These are phyloP conservation scores for Eolophus roseicapilla DNA, from an alignment of 2,113 vertebrate genomes.

Conservation along the genomic window DNA sequence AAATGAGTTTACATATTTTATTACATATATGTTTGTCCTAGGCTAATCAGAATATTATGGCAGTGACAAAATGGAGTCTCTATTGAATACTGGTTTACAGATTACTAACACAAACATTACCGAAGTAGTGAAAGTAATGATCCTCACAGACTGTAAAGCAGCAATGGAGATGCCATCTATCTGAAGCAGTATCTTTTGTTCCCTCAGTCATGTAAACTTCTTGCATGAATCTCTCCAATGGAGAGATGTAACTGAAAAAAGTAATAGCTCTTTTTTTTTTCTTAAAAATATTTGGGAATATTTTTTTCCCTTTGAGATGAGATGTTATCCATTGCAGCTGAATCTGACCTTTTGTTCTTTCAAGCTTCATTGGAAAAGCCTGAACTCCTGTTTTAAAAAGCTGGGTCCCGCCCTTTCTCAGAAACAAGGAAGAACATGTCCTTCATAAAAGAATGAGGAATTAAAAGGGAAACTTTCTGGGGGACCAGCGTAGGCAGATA, in stretches of 20 bases:
- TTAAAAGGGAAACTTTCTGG: neutral
- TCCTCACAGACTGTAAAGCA: neutral
- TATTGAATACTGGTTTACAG: neutral
- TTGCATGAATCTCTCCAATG: neutral
- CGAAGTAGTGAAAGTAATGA: neutral
- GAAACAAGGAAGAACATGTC: neutral
- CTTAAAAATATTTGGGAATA: neutral
- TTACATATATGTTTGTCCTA: neutral
- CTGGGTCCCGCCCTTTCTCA: neutral
- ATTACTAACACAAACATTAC: neutral
- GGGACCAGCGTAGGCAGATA: neutral
- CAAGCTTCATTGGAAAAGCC: neutral
- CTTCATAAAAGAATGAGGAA: neutral
- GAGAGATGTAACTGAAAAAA: neutral
- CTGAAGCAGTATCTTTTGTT: neutral
- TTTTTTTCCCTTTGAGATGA: neutral
- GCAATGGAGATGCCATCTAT: neutral
- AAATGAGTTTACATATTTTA: neutral
- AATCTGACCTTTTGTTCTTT: conserved; percentile 18
- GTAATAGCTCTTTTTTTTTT: neutral
- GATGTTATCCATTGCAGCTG: neutral
- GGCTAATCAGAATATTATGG: neutral
- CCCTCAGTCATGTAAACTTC: neutral
- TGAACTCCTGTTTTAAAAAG: neutral
- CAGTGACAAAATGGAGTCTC: neutral